Evolutionary conservation across 2,888 invertebrate species (phyloP).

Genomic region (Scaptomyza caliginosa): DNA sequence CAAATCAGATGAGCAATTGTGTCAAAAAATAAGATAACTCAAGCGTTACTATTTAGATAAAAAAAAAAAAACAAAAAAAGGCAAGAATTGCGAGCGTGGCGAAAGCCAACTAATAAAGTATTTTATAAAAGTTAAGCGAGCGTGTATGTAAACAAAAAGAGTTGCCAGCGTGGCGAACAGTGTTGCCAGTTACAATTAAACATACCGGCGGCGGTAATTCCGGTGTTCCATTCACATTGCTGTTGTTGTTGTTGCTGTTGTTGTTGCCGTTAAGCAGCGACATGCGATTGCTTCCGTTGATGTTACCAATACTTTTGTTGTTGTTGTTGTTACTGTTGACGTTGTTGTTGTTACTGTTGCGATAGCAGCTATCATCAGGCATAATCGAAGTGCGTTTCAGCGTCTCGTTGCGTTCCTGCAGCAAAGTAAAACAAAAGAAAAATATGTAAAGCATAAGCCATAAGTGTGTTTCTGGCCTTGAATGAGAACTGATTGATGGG

Average conservation of each 20-base stretch:
- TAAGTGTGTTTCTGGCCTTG: background rate
- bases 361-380: constrained; percentile 82
- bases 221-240: constrained; percentile 36
- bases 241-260: constrained; percentile 24
- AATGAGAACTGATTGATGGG: constrained; percentile 1
- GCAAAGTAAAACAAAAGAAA: background rate
- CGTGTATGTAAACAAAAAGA: background rate
- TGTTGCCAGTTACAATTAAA: constrained; percentile 29
- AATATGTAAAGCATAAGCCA: background rate
- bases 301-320: constrained; percentile 20
- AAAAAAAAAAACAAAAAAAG: background rate
- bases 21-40: background rate
- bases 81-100: constrained; percentile 7
- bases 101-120: background rate
- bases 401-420: constrained; percentile 82
- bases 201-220: constrained; percentile 81
- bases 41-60: background rate
- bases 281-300: constrained; percentile 56
- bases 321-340: constrained; percentile 50
- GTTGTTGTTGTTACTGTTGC: constrained; percentile 51
- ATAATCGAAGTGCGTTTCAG: constrained; percentile 82
- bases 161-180: constrained; percentile 9
- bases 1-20: background rate
- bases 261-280: constrained; percentile 51
- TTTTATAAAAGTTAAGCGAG: background rate